Percentiles rank a stretch among this genome's conserved stretches.
Conservation (phyloP, 2,888 invertebrate genomes). For the Glaucopsyche alexis region DNA sequence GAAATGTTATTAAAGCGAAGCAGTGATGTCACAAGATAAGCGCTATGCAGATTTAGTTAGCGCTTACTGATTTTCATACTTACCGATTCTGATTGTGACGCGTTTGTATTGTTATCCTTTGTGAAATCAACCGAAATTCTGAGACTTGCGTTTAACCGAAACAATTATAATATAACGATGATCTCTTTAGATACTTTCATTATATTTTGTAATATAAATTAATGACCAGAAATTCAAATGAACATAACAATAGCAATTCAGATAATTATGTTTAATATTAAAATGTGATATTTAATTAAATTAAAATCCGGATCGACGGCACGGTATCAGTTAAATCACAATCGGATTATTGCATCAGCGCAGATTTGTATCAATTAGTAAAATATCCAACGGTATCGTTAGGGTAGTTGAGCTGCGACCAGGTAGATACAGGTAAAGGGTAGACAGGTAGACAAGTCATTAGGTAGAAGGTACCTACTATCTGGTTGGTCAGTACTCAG, state of each 20-base stretch:
- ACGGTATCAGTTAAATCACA: constrained; percentile 31
- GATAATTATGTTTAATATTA: neutral
- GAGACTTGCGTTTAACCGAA: neutral
- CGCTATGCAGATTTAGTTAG: constrained; percentile 66
- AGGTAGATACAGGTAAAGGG: neutral
- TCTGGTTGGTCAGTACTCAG: no score
- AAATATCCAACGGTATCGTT: neutral
- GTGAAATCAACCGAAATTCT: neutral
- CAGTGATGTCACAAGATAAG: constrained; percentile 68
- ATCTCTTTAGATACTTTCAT: neutral
- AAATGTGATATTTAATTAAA: neutral
- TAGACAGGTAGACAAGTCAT: no score
- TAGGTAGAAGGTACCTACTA: no score
- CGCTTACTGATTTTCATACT: constrained; percentile 57
- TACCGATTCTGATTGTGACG: neutral
- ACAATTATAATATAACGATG: neutral
- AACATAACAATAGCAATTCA: neutral
- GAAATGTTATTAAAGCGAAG: constrained; percentile 70
- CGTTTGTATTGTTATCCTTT: neutral
- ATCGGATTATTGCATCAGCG: constrained; percentile 30
- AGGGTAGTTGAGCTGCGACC: neutral
- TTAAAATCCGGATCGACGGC: neutral
- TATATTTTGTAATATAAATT: constrained; percentile 24
- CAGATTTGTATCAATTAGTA: constrained; percentile 25
- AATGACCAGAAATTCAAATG: neutral